Evolutionary conservation across 2,113 vertebrate species (phyloP).

Genomic region (Eurystomus gularis): DNA sequence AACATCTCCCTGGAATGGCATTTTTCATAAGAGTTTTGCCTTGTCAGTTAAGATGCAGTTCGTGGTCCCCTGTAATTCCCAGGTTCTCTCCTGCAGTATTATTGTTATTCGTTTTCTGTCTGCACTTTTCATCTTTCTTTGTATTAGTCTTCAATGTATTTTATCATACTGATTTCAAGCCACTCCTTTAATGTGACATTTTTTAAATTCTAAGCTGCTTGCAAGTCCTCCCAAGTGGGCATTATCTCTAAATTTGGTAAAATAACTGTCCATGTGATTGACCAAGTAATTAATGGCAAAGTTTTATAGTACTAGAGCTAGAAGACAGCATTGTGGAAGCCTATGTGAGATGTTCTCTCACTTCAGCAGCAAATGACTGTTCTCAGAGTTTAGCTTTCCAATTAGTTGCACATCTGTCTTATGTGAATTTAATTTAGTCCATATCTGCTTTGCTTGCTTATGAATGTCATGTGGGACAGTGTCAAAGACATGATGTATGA

Average conservation of each 20-base stretch:
- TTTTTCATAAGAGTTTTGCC: neutral
- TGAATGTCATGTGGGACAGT: neutral
- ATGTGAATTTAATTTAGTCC: slow-evolving; percentile 7
- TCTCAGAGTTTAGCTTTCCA: neutral
- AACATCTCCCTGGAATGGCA: neutral
- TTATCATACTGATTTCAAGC: neutral
- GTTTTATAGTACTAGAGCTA: neutral
- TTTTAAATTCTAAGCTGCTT: neutral
- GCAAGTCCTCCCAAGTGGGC: neutral
- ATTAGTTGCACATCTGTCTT: neutral
- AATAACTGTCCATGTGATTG: neutral
- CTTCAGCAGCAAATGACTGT: neutral
- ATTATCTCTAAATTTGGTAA: neutral
- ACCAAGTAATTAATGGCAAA: neutral
- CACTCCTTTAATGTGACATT: neutral
- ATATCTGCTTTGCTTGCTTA: neutral
- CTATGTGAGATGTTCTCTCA: neutral
- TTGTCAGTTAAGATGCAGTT: neutral
- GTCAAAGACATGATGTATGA: neutral
- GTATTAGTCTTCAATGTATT: neutral
- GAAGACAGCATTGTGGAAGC: neutral
- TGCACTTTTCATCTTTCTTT: neutral
- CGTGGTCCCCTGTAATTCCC: neutral
- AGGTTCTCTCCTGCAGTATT: neutral
- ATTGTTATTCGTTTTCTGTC: neutral